phyloP scores from a whole-genome alignment of 1,140 invertebrate species.

The Vollenhovia emeryi region DNA sequence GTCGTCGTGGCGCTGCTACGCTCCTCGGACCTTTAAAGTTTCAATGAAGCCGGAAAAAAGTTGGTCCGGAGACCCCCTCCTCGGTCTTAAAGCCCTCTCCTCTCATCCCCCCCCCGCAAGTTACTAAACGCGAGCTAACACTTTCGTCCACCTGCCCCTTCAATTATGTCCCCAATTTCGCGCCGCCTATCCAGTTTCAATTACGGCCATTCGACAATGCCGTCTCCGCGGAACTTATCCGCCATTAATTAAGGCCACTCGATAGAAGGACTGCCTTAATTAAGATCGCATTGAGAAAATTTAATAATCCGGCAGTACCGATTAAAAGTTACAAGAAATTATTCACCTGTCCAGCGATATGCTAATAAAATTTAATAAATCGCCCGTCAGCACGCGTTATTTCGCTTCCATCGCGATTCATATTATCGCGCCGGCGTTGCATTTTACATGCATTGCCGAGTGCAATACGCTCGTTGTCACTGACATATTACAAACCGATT shows the following conservation, averaged over 20 bases:
- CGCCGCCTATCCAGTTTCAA: conserved; percentile 42
- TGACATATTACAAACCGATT: conserved; percentile 38
- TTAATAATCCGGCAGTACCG: conserved; percentile 47
- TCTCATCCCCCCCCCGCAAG: background rate
- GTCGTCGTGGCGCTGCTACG: background rate
- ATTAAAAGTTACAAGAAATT: conserved; percentile 59
- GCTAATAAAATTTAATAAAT: conserved; percentile 58
- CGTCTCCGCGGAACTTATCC: conserved; percentile 44
- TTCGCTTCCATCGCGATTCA: conserved; percentile 6
- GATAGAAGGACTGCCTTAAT: conserved; percentile 37
- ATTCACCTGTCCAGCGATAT: conserved; percentile 41
- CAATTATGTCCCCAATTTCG: conserved; percentile 67
- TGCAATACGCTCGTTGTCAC: conserved; percentile 13
- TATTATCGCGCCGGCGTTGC: conserved; percentile 11
- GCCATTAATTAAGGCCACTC: conserved; percentile 44
- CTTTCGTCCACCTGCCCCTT: conserved; percentile 63
- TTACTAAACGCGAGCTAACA: conserved; percentile 52
- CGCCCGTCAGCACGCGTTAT: conserved; percentile 6
- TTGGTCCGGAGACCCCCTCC: background rate
- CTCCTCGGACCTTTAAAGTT: conserved; percentile 46
- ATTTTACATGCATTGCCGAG: conserved; percentile 17
- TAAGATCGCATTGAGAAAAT: conserved; percentile 35
- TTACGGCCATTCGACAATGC: conserved; percentile 51
- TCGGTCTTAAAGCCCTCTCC: conserved; percentile 27
- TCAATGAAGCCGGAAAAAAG: conserved; percentile 38